Percentiles rank a stretch among this genome's conserved stretches.
These are phyloP conservation scores for Muscidifurax raptorellus DNA, from an alignment of 1,140 invertebrate genomes.

Conservation along the genomic window DNA sequence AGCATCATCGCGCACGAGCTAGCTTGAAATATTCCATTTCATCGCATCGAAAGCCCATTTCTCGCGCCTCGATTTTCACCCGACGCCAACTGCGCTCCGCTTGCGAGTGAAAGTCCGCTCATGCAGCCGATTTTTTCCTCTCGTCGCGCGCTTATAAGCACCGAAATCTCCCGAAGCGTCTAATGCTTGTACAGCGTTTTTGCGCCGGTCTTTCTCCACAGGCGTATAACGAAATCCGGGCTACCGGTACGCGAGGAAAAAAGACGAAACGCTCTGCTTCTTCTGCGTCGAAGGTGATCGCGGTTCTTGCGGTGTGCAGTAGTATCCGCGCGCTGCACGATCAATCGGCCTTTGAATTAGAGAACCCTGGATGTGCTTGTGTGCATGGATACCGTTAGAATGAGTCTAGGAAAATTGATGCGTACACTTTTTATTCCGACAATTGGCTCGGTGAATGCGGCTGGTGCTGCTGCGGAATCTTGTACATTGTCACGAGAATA, in stretches of 20 bases:
- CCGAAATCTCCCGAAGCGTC: conserved; percentile 2
- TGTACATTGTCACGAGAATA: too few relatives aligned
- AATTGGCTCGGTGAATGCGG: too few relatives aligned
- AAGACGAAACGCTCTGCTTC: not conserved
- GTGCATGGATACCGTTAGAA: too few relatives aligned
- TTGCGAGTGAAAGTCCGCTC: conserved; percentile 35
- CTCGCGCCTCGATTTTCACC: conserved; percentile 27
- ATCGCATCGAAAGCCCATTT: not conserved
- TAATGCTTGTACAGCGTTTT: not conserved
- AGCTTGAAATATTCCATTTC: too few relatives aligned
- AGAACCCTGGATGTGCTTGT: not conserved
- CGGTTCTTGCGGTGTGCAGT: not conserved
- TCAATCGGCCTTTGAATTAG: not conserved
- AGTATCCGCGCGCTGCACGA: not conserved
- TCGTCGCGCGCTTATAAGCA: not conserved
- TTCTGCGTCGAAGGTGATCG: not conserved
- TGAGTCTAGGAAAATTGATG: too few relatives aligned
- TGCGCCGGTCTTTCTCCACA: not conserved
- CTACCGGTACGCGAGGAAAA: not conserved
- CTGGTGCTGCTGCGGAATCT: too few relatives aligned
- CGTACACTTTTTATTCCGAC: too few relatives aligned
- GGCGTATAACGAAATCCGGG: not conserved
- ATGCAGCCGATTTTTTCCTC: not conserved
- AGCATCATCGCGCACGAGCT: not conserved
- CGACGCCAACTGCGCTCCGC: not conserved